Evolutionary conservation across 2,888 invertebrate genomes (phyloP), one percentile per base, ranked within the genome.

Genomic region (Cephonodes hylas): DNA sequence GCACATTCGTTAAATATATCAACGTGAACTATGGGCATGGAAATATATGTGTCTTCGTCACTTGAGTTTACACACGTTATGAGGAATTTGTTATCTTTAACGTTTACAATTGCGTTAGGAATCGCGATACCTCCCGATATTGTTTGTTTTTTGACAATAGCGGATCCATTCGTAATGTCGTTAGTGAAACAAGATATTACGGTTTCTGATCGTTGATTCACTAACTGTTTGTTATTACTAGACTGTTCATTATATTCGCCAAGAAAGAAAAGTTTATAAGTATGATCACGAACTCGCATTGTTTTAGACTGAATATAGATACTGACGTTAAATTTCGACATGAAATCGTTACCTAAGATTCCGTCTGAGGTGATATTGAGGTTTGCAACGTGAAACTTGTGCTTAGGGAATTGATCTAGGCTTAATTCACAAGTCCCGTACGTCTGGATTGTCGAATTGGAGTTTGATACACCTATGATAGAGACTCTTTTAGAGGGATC

Each of bases 261-360:
- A 7, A 66, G 38, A 60, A 60, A 66, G 42, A 63, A 66, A 3
- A 76, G 63, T 62, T 66, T 68, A 46, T 75, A 75, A 2, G 69
- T 62, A 22, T 31, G 63, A 60, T 76, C 62, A 0, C 61, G 66
- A 1, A 74, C 48, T 25, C 67, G 63, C 72, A 75, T 74, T 18
- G 72, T 72, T 66, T 77, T 73, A n/a, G 73, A 73, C 65, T 75
- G 67, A 3, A 72, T 23, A 42, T 74, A 71, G 2, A 75, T 68
- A 57, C 64, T 62, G 7, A 62, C 73, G 59, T 76, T 73, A 34
- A 74, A 74, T 69, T 74, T 70, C 2, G 67, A 57, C 75, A 76
- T 73, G 45, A 76, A 76, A 58, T 78, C 74, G 31, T 74, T 76
- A 8, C 74, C 73, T 62, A 74, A 13, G 8, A 76, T 75, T 44